These are phyloP conservation scores for Halcyon leucocephala DNA, from an alignment of 2,797 vertebrate genomes.

Conservation along the genomic window DNA sequence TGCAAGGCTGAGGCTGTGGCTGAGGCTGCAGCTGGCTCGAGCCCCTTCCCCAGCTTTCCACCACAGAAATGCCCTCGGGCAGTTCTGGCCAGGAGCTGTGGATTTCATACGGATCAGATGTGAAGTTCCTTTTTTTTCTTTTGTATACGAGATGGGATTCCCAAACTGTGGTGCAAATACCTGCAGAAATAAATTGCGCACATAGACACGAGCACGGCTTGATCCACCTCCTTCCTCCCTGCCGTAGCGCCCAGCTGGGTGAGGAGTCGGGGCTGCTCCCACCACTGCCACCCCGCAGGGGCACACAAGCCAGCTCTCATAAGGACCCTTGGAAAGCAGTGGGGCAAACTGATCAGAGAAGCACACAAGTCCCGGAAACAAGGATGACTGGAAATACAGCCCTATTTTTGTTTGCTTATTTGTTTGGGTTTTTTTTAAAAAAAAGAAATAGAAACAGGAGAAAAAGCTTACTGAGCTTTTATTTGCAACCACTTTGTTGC, in stretches of 20 bases:
- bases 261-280: rapidly evolving
- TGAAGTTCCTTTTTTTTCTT: rapidly evolving
- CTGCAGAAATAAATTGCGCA: not conserved
- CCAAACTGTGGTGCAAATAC: not conserved
- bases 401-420: not conserved
- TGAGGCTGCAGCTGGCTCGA: not conserved
- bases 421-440: not conserved
- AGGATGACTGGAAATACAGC: not conserved
- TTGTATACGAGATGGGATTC: not conserved
- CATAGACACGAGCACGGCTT: rapidly evolving
- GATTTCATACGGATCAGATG: not conserved
- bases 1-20: not conserved
- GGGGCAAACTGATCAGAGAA: not conserved
- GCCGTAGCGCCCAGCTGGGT: not conserved
- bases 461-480: not conserved
- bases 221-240: not conserved
- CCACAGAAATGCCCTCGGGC: rapidly evolving
- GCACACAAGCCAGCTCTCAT: not conserved
- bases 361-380: not conserved
- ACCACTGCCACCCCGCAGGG: not conserved
- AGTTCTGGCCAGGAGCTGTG: not conserved
- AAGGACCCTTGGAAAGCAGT: no score
- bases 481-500: not conserved
- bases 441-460: not conserved
- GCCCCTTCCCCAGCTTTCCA: not conserved